Evolutionary conservation across 1,140 invertebrate species (phyloP).

Genomic region (Drosophila erecta): DNA sequence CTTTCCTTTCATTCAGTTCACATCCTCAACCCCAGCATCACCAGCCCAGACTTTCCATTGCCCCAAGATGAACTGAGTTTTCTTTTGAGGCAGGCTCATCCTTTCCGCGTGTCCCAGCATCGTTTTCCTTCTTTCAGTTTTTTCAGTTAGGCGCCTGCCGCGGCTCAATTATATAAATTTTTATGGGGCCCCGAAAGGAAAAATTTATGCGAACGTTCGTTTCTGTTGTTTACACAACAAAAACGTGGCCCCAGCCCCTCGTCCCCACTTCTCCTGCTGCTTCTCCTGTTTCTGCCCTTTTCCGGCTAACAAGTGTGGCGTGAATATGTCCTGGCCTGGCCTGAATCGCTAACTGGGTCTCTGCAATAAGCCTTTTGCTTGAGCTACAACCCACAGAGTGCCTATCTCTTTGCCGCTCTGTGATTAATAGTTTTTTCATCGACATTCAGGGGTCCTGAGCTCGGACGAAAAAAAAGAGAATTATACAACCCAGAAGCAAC

Average conservation of each 20-base stretch:
- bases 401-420: background rate
- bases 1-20: conserved; percentile 51
- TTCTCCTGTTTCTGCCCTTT: too few relatives aligned
- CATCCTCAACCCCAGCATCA: background rate
- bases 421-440: conserved; percentile 60
- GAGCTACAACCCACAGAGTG: conserved; percentile 2
- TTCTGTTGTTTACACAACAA: conserved; percentile 64
- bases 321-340: conserved; percentile 45
- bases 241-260: conserved; percentile 20
- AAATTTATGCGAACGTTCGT: conserved; percentile 77
- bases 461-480: conserved; percentile 19
- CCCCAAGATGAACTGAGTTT: conserved; percentile 49
- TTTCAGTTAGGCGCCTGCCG: conserved; percentile 53
- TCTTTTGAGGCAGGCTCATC: conserved; percentile 65
- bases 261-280: background rate
- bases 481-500: conserved; percentile 24
- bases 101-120: conserved; percentile 53
- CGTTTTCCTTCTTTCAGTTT: conserved; percentile 25
- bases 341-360: conserved; percentile 24
- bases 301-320: conserved; percentile 51
- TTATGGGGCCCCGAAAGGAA: conserved; percentile 55
- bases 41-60: background rate
- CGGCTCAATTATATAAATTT: conserved; percentile 81
- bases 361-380: conserved; percentile 26
- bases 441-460: conserved; percentile 23